Conservation (phyloP, 2,113 vertebrate species). For the Stomatorhinus ivindoensis region DNA sequence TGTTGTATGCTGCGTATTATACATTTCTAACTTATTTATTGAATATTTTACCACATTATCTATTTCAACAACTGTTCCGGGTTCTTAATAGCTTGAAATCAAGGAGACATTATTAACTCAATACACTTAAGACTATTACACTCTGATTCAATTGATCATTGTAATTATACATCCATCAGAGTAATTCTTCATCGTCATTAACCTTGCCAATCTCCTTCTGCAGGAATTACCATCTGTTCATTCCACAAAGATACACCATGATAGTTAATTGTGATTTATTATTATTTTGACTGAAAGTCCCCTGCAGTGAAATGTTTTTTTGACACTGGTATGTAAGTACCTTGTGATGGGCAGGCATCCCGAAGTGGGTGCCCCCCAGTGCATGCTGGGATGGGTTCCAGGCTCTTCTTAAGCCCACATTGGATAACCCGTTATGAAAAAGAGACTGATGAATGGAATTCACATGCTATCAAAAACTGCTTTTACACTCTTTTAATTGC, state of each 20-base stretch:
- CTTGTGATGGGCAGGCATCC: background rate
- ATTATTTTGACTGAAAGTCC: slow-evolving; percentile 1
- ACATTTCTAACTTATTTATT: background rate
- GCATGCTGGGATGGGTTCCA: background rate
- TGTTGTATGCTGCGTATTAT: background rate
- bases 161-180: slow-evolving; percentile 22
- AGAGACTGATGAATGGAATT: background rate
- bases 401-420: background rate
- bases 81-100: slow-evolving; percentile 16
- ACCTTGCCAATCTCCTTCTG: slow-evolving; percentile 27
- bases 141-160: slow-evolving; percentile 22
- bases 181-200: slow-evolving; percentile 18
- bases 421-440: background rate
- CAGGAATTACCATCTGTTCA: slow-evolving; percentile 18
- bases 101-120: slow-evolving; percentile 19
- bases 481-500: background rate
- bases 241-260: slow-evolving; percentile 5
- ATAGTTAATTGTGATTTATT: background rate
- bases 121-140: slow-evolving; percentile 19
- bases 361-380: background rate
- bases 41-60: background rate
- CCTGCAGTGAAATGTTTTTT: background rate
- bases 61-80: slow-evolving; percentile 14
- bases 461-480: background rate
- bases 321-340: background rate